A percentile compares a stretch with the other conserved stretches of the same genome.
These are phyloP conservation scores for Propithecus coquereli DNA, from an alignment of 2,113 vertebrate species.

Conservation along the genomic window DNA sequence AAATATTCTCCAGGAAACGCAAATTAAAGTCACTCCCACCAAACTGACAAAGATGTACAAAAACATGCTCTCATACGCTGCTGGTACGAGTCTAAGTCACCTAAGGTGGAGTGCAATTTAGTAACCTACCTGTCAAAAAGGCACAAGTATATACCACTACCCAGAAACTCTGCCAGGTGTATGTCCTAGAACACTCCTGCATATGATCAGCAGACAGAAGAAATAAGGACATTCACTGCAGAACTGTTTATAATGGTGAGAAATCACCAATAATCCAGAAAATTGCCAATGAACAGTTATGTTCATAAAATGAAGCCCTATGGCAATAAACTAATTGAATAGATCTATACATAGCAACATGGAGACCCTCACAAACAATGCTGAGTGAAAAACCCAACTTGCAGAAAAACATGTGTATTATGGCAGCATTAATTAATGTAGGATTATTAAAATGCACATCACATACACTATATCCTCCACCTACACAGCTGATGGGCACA, in stretches of 20 bases:
- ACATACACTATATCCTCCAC: too few species aligned
- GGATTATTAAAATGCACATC: background rate
- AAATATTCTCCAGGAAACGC: background rate
- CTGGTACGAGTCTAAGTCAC: too few species aligned
- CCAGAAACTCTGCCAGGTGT: background rate
- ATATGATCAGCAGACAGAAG: background rate
- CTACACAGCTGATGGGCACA: background rate
- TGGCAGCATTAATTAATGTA: background rate
- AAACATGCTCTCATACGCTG: background rate
- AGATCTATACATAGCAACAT: too few species aligned
- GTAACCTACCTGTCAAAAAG: background rate
- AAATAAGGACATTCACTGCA: background rate
- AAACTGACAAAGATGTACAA: background rate
- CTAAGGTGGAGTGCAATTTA: accelerated
- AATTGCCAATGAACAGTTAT: background rate
- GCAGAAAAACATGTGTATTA: background rate
- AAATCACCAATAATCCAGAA: background rate
- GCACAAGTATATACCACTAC: too few species aligned
- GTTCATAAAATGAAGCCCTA: background rate
- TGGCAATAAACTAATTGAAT: background rate
- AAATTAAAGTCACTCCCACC: background rate
- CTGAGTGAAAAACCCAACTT: background rate
- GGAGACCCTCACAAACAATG: background rate
- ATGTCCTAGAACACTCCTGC: background rate
- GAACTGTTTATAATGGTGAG: background rate